phyloP scores from a whole-genome alignment of 2,888 invertebrate genomes.

The Xylocampa areola region DNA sequence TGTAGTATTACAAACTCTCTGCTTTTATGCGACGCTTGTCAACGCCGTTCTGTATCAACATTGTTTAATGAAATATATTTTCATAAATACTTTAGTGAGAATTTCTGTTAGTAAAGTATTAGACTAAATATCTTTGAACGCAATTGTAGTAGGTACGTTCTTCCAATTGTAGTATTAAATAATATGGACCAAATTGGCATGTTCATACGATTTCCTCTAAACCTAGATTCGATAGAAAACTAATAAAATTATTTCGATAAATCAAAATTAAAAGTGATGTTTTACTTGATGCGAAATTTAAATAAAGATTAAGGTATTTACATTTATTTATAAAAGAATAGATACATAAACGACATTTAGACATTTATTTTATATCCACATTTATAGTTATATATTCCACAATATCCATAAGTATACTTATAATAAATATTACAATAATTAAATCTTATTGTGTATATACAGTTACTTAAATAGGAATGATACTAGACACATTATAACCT shows the following conservation, averaged over 20 bases:
- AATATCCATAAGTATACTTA: slow-evolving; percentile 16
- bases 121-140: slow-evolving; percentile 9
- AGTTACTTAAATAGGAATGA: slow-evolving; percentile 31
- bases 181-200: slow-evolving; percentile 64
- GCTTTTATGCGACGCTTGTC: too few relatives aligned
- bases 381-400: slow-evolving; percentile 32
- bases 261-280: slow-evolving; percentile 34
- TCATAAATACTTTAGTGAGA: slow-evolving; percentile 21
- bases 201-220: too few relatives aligned
- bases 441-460: slow-evolving; percentile 35
- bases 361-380: slow-evolving; percentile 38
- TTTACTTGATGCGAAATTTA: slow-evolving; percentile 35
- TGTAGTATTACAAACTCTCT: too few relatives aligned
- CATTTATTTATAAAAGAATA: neutral
- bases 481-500: slow-evolving; percentile 25
- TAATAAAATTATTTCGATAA: slow-evolving; percentile 33
- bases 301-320: neutral
- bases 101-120: slow-evolving; percentile 18
- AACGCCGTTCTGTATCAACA: neutral
- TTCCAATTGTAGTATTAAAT: slow-evolving; percentile 43
- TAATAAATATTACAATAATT: slow-evolving; percentile 26
- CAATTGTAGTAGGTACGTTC: slow-evolving; percentile 19
- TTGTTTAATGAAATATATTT: slow-evolving; percentile 30
- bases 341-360: slow-evolving; percentile 35
- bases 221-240: too few relatives aligned